A percentile compares a stretch with the other conserved stretches of the same genome.
These are phyloP conservation scores for Anthopleura sola DNA, from an alignment of 64 coral and sea anemone species.

Conservation along the genomic window DNA sequence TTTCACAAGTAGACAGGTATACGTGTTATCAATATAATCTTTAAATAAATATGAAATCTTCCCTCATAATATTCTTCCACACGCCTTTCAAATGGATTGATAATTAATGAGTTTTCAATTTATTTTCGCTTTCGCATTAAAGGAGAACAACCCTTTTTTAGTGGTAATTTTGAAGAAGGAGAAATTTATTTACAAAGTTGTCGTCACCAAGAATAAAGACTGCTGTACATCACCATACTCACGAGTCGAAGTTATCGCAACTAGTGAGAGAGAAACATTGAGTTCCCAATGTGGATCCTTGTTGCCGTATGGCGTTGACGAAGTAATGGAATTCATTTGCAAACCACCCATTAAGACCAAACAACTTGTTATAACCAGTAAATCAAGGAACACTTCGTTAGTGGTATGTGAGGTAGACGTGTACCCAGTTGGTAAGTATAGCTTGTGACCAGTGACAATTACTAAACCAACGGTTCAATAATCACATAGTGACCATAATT, in stretches of 20 bases:
- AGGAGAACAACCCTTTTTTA: constrained; percentile 7
- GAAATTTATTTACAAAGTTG: constrained; percentile 9
- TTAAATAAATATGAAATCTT: too few relatives aligned
- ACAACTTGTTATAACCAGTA: background rate
- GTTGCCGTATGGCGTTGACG: background rate
- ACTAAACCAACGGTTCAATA: too few relatives aligned
- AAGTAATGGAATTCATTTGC: background rate
- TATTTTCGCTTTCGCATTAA: background rate
- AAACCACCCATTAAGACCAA: background rate
- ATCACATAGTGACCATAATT: too few relatives aligned
- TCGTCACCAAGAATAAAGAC: background rate
- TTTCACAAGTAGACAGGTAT: background rate
- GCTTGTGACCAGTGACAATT: too few relatives aligned
- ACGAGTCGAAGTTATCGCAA: background rate
- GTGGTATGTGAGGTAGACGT: background rate
- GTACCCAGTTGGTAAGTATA: background rate
- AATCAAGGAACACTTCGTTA: background rate
- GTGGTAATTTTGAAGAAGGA: background rate
- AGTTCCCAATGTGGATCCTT: background rate
- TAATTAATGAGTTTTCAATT: too few relatives aligned
- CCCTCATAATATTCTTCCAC: too few relatives aligned
- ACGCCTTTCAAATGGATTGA: too few relatives aligned
- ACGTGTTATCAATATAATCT: too few relatives aligned
- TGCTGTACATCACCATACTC: background rate
- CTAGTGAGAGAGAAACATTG: background rate